phyloP scores from a whole-genome alignment of 92 coral and sea anemone species.

The Paramuricea clavata region DNA sequence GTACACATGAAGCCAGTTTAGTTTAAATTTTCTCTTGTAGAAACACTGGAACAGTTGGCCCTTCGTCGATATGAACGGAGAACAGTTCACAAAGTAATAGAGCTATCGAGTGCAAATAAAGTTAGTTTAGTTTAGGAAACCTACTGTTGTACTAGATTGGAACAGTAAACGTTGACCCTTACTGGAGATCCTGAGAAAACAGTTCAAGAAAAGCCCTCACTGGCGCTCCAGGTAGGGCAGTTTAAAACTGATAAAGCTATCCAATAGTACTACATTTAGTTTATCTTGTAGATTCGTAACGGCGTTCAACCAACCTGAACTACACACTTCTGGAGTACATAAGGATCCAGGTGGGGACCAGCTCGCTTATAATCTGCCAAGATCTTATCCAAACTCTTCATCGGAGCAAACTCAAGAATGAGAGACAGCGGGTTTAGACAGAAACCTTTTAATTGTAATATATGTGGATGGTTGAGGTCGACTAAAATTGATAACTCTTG shows the following conservation, averaged over 20 bases:
- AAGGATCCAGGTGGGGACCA: constrained; percentile 84
- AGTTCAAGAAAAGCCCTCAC: no score
- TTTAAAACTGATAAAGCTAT: no score
- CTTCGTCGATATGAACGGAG: no score
- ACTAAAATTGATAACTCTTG: constrained; percentile 94
- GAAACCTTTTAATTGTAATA: constrained; percentile 87
- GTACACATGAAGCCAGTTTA: no score
- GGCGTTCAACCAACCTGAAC: constrained; percentile 77
- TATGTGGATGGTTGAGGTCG: constrained; percentile 85
- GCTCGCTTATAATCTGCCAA: constrained; percentile 88
- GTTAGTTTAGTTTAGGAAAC: no score
- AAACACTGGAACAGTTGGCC: no score
- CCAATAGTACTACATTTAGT: no score
- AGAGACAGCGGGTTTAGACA: constrained; percentile 94
- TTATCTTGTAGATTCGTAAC: background rate
- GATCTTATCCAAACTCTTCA: constrained; percentile 88
- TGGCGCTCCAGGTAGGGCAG: no score
- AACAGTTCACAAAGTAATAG: background rate
- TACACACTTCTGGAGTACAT: constrained; percentile 93
- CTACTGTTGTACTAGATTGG: no score
- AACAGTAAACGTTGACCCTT: no score
- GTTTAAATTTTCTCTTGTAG: no score
- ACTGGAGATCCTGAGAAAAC: no score
- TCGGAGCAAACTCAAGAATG: constrained; percentile 95
- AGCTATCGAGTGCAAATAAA: background rate